Base-by-base conservation (phyloP, 2,797 vertebrate genomes). In the Acrossocheilus wenchowensis region DNA sequence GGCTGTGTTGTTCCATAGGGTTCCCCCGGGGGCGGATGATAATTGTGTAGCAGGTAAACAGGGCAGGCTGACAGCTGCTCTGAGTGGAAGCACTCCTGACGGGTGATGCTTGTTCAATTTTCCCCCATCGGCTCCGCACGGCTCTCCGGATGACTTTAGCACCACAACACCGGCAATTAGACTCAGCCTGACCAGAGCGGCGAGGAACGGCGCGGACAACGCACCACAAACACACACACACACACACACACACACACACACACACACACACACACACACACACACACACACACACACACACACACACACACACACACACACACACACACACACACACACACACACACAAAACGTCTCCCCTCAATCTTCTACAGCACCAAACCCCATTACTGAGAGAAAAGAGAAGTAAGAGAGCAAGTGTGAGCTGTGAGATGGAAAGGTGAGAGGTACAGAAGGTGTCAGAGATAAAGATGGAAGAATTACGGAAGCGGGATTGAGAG, bases 51-150 rank as follows among this genome's bases (percentile, higher is more conserved):
- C 86, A 91, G 90, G 94, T 95, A 95, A 94, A 95, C 93, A 94
- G 93, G 92, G 91, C 92, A 90, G 86, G 88, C 90, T 90, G 91
- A 92, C 91, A 92, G 92, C 91, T 88, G 89, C 92, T 92, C 89
- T 94, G 94, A 96, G 89, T 91, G 87, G 95, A 95, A 96, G 92
- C 92, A 93, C 89, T 93, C 93, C 91, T 94, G 95, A 95, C 93
- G 89, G 92, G 88, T 92, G 92, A 93, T 91, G 93, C 94, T 94
- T 95, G 95, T 95, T 95, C 95, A 95, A 95, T 95, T 94, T 93
- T 92, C 89, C 90, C 90, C 88, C 86, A 91, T 78, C 54, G 85
- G 85, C 88, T 87, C 75, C 19, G 12, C 12, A 41, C 66, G 26
- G 87, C 88, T 91, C 88, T 86, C 82, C 10, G 87, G 89, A 89